Base-by-base conservation (phyloP, 2,888 invertebrate genomes). In the Hermaeophaga mercurialis region DNA sequence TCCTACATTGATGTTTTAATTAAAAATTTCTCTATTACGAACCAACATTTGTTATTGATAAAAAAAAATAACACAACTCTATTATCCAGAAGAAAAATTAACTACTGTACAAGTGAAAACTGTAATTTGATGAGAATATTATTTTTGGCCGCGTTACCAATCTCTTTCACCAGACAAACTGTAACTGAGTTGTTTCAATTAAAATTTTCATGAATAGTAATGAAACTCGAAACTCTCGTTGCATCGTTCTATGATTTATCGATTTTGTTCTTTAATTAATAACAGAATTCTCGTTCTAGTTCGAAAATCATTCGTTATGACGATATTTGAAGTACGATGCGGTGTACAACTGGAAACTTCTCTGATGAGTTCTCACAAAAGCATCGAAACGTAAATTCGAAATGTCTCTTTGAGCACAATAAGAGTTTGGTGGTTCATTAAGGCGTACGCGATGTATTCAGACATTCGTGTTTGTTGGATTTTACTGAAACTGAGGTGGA, bases 371-470 rank as follows among this genome's bases (percentile, higher is more conserved):
- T 24, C n/a, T 22, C 39, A 41, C 49, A 41, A 50, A 50, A 41
- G 28, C 49, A 50, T 50, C 49, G 31, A 41, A 48, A 41, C 41
- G 49, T 12, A 22, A 50, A 50, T 50, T 50, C 31, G 39, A 41
- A 39, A 39, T 41, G 41, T 41, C 28, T 50, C 41, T 3, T 31
- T n/a, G 18, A n/a, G 22, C 8, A 50, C 26, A 26, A 41, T 50
- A 19, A 14, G 18, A 50, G 41, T 41, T 31, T 3, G 19, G 17
- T 11, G 39, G 41, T 50, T 50, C 49, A 18, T 41, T 50, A 41
- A 2, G 31, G 3, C 12, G 31, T 26, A 8, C 6, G 2, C 2
- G 9, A 26, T 26, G 26, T 2, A 26, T 26, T 2, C 2, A 26
- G 26, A 26, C 26, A 26, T n/a, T n/a, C n/a, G n/a, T n/a, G n/a